phyloP scores from a whole-genome alignment of 2,113 vertebrate genomes.

The Sylvicapra grimmia region DNA sequence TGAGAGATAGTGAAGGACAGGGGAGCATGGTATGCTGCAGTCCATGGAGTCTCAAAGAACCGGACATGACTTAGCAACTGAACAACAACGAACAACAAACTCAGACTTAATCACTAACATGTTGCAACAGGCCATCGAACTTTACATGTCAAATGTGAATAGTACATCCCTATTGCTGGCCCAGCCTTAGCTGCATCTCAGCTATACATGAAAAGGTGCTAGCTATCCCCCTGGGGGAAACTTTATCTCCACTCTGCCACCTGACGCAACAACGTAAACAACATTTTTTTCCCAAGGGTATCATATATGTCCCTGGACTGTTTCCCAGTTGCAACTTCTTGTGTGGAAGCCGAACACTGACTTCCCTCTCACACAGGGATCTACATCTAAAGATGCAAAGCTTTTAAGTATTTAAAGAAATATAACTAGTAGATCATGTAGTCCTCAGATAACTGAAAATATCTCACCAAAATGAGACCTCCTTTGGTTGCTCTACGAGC shows the following conservation, averaged over 20 bases:
- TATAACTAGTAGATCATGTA: not conserved
- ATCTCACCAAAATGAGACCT: not conserved
- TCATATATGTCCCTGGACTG: not conserved
- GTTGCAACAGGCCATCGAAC: not conserved
- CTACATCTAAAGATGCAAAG: not conserved
- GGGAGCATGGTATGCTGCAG: not conserved
- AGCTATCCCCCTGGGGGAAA: not conserved
- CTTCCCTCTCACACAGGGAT: not conserved
- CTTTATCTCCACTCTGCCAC: not conserved
- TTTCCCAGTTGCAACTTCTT: not conserved
- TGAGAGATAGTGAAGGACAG: not conserved
- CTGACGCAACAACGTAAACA: not conserved
- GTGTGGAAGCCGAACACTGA: not conserved
- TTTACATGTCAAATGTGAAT: not conserved
- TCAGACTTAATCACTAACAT: not conserved
- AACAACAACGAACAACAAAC: not conserved
- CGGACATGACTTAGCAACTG: not conserved
- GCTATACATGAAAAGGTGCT: not conserved
- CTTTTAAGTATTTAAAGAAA: not conserved
- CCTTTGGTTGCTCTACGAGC: not conserved
- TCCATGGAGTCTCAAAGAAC: not conserved
- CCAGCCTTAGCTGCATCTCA: not conserved
- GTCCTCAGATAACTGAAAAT: not conserved
- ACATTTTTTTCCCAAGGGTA: not conserved
- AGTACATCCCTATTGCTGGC: not conserved